Conservation (phyloP, 53 echinoderm and acorn worm species). For the Arbacia lixula region DNA sequence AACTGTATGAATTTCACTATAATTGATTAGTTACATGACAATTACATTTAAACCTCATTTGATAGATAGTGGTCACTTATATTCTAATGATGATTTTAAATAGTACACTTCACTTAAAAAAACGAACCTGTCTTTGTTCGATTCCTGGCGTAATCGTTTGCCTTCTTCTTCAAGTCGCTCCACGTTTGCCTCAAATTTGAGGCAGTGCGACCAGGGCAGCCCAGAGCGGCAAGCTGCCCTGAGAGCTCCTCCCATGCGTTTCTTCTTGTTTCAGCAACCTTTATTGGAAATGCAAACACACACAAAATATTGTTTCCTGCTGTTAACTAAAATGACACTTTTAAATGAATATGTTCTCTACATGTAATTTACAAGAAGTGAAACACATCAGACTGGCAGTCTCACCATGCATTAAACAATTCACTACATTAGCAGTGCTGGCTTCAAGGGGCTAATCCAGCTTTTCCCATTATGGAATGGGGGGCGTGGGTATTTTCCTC, state of each 20-base stretch:
- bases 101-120: not conserved
- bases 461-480: too few relatives aligned
- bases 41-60: too few relatives aligned
- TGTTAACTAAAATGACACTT: not conserved
- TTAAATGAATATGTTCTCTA: not conserved
- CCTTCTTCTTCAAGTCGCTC: constrained; percentile 13
- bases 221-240: not conserved
- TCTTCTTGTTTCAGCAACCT: not conserved
- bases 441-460: too few relatives aligned
- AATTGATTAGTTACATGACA: too few relatives aligned
- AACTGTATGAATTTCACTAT: too few relatives aligned
- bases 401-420: too few relatives aligned
- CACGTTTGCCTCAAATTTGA: not conserved
- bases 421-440: too few relatives aligned
- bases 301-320: not conserved
- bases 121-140: constrained; percentile 7
- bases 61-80: too few relatives aligned
- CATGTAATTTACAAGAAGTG: too few relatives aligned
- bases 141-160: not conserved
- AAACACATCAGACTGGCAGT: not conserved
- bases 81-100: not conserved
- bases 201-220: constrained; percentile 1
- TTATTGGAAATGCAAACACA: not conserved
- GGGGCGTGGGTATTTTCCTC: too few relatives aligned
- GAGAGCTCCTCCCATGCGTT: not conserved